Percentiles rank a stretch among this genome's conserved stretches.
Evolutionary conservation across 2,797 vertebrate genomes (phyloP).

Genomic region (Zonotrichia albicollis): DNA sequence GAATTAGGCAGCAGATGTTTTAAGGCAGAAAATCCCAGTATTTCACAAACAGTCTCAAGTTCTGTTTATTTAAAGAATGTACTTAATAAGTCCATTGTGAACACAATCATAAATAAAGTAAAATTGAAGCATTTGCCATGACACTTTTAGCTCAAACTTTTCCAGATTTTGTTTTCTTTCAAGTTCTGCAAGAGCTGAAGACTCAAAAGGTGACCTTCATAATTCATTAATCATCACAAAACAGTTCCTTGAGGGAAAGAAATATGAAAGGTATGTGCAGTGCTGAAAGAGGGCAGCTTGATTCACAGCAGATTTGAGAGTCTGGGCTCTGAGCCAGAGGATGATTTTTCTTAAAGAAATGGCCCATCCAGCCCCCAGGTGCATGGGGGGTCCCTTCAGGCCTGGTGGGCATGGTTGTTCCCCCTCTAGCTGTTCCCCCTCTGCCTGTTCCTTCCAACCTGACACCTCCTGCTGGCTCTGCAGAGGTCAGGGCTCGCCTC

Average conservation of each 20-base stretch:
- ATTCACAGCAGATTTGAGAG: not conserved
- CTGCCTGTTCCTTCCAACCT: not conserved
- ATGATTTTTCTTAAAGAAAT: not conserved
- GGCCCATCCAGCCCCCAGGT: not conserved
- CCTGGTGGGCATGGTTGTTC: fast-evolving
- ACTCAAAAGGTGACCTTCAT: constrained; percentile 34
- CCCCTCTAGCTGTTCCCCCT: not conserved
- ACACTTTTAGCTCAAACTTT: not conserved
- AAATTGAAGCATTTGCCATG: constrained; percentile 5
- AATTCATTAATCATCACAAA: constrained; percentile 49
- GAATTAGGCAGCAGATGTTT: constrained; percentile 28
- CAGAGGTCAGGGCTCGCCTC: not conserved
- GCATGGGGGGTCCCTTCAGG: not conserved
- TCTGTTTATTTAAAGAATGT: constrained; percentile 12
- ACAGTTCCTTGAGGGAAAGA: constrained; percentile 27
- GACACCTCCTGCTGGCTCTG: not conserved
- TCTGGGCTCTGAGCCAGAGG: not conserved
- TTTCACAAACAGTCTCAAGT: constrained; percentile 35
- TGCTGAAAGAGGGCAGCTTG: not conserved
- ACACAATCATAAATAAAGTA: constrained; percentile 36
- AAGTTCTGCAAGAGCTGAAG: not conserved
- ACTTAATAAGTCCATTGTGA: constrained; percentile 3
- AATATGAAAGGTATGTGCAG: constrained; percentile 35
- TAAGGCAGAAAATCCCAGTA: not conserved
- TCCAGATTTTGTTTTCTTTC: not conserved